A percentile compares a stretch with the other conserved stretches of the same genome.
These are phyloP conservation scores for Trissolcus brochymenae DNA, from an alignment of 2,888 invertebrate species.

Conservation along the genomic window DNA sequence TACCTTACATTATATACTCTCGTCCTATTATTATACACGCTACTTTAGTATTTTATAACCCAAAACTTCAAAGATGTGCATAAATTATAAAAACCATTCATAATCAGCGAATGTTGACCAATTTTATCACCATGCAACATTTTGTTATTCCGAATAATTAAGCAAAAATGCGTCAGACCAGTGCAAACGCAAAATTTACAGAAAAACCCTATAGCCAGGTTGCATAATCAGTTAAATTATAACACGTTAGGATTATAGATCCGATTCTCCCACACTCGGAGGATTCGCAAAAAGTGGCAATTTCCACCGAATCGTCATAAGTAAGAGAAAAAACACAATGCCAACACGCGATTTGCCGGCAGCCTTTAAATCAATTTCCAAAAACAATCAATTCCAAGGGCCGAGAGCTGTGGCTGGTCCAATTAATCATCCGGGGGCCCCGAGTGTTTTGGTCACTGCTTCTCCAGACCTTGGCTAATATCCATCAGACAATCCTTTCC, in stretches of 20 bases:
- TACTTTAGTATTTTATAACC: constrained; percentile 29
- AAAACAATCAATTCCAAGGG: constrained; percentile 11
- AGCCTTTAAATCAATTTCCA: constrained; percentile 16
- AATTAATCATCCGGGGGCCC: constrained; percentile 28
- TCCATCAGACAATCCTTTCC: constrained; percentile 27
- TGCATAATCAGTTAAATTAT: too few relatives aligned
- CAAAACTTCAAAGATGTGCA: not conserved
- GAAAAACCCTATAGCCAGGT: too few relatives aligned
- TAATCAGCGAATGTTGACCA: not conserved
- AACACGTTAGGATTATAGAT: too few relatives aligned
- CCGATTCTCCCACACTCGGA: too few relatives aligned
- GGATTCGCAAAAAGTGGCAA: too few relatives aligned
- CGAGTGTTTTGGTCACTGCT: constrained; percentile 27
- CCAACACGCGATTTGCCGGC: constrained; percentile 1
- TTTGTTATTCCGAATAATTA: not conserved
- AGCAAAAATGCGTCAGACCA: too few relatives aligned
- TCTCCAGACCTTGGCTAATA: constrained; percentile 11
- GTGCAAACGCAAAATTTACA: too few relatives aligned
- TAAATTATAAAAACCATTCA: too few relatives aligned
- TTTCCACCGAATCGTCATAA: too few relatives aligned
- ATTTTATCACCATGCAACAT: not conserved
- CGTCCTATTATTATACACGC: constrained; percentile 37
- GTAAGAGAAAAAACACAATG: not conserved
- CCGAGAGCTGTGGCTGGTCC: constrained; percentile 14
- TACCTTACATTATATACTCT: constrained; percentile 25